Percentiles rank a stretch among this genome's conserved stretches.
phyloP scores from a whole-genome alignment of 1,140 invertebrate genomes.

The Eciton burchellii region DNA sequence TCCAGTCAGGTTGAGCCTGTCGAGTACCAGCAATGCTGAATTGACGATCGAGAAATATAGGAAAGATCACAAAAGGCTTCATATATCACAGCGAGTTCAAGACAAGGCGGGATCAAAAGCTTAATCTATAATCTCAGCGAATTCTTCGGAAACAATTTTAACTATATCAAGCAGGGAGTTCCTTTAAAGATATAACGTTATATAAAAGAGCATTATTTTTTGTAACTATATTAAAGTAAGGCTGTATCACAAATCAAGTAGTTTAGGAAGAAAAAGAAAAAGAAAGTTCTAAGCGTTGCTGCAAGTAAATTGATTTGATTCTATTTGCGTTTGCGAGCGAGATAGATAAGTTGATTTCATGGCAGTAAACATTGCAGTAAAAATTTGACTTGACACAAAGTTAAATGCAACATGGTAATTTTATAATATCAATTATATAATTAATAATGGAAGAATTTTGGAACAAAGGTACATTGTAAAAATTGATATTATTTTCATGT shows the following conservation, averaged over 20 bases:
- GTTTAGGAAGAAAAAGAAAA: constrained; percentile 52
- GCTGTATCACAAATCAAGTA: constrained; percentile 70
- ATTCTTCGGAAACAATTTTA: constrained; percentile 56
- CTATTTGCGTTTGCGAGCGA: constrained; percentile 37
- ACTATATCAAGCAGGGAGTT: constrained; percentile 74
- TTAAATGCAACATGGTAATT: constrained; percentile 35
- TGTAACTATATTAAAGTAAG: constrained; percentile 74
- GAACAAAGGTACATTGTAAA: not conserved
- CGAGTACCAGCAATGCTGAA: constrained; percentile 70
- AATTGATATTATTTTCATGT: constrained; percentile 30
- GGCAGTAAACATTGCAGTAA: not conserved
- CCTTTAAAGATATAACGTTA: constrained; percentile 74
- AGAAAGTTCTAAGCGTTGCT: constrained; percentile 51
- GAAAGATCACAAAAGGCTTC: constrained; percentile 80
- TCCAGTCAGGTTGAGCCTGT: constrained; percentile 74
- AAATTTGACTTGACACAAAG: not conserved
- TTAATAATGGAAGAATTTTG: not conserved
- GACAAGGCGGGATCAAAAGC: constrained; percentile 75
- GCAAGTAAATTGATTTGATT: constrained; percentile 58
- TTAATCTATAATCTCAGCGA: constrained; percentile 72
- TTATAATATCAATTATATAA: constrained; percentile 15
- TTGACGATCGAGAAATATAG: constrained; percentile 83
- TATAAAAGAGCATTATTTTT: constrained; percentile 74
- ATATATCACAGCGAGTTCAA: constrained; percentile 68
- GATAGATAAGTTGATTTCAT: constrained; percentile 14